Evolutionary conservation across 2,113 vertebrate species (phyloP).

Genomic region (Leiothrix lutea): DNA sequence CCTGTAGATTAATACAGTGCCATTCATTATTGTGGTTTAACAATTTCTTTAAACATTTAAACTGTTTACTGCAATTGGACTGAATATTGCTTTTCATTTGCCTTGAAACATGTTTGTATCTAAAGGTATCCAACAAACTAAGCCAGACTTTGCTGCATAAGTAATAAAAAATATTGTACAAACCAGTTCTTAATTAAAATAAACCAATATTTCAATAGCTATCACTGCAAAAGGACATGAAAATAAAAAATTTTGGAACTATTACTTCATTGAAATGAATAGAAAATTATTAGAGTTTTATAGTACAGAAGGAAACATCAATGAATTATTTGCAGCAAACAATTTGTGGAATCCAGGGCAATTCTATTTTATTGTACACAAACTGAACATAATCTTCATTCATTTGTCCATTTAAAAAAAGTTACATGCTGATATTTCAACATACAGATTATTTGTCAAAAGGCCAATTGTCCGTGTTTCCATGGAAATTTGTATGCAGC

Average conservation of each 20-base stretch:
- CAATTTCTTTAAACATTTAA: neutral
- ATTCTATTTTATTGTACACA: neutral
- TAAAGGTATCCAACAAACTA: neutral
- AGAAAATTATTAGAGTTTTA: neutral
- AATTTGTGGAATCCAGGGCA: neutral
- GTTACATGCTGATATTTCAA: neutral
- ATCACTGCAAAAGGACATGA: neutral
- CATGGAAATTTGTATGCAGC: conserved; percentile 15
- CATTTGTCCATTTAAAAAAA: neutral
- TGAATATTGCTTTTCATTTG: neutral
- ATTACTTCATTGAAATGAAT: neutral
- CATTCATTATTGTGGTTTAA: neutral
- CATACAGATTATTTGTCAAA: neutral
- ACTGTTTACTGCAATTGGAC: neutral
- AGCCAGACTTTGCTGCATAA: neutral
- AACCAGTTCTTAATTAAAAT: conserved; percentile 1
- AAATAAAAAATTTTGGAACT: neutral
- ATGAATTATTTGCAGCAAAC: neutral
- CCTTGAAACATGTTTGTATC: neutral
- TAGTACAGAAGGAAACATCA: neutral
- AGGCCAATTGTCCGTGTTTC: conserved; percentile 9
- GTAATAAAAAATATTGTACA: neutral
- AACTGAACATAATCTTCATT: neutral
- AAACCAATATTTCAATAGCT: neutral
- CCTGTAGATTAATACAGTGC: neutral